Evolutionary conservation across 2,113 vertebrate species (phyloP), one percentile per base, ranked within the genome.

Genomic region (Lichenostomus cassidix): DNA sequence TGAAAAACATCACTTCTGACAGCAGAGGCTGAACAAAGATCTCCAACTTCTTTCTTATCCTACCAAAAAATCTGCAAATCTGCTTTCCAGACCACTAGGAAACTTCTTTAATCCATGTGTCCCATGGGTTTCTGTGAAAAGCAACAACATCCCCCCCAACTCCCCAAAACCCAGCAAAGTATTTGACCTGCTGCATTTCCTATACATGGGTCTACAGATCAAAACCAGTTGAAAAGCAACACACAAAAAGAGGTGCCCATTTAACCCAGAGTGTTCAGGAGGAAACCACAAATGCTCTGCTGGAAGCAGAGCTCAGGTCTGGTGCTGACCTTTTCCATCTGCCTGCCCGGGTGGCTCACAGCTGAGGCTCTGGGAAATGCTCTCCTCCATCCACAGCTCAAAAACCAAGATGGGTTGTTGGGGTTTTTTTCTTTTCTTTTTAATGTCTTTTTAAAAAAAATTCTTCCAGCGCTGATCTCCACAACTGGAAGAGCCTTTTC

Each of bases 1-100:
- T 60, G 35, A 89, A 92, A 93, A 95, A 88, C 71, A 78, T 77
- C 59, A 52, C 47, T 96, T 92, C 84, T 71, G 89, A 60, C 86
- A 90, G 69, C 8, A 11, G 39, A 87, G 15, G 52, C 83, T 74
- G 80, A 92, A 70, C 53, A 83, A 92, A 95, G 52, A 79, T 58
- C 68, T 77, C 31, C 0, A 1, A 50, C 50, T 47, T 37, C 73
- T 81, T 90, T 94, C 86, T 81, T 81, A 86, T 31, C 64, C 83
- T 71, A 90, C 89, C 42, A 89, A 89, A 94, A 69, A 70, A 63
- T 44, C 67, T 81, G 50, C 35, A 52, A 77, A 86, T 93, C 76
- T 92, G 82, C 68, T 78, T 74, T 67, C 73, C 71, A 92, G 90
- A 69, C 71, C 47, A 16, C 55, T 31, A 37, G 70, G 77, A 67